Base-by-base conservation (phyloP, 2,797 vertebrate genomes). In the Hypotaenidia okinawae region DNA sequence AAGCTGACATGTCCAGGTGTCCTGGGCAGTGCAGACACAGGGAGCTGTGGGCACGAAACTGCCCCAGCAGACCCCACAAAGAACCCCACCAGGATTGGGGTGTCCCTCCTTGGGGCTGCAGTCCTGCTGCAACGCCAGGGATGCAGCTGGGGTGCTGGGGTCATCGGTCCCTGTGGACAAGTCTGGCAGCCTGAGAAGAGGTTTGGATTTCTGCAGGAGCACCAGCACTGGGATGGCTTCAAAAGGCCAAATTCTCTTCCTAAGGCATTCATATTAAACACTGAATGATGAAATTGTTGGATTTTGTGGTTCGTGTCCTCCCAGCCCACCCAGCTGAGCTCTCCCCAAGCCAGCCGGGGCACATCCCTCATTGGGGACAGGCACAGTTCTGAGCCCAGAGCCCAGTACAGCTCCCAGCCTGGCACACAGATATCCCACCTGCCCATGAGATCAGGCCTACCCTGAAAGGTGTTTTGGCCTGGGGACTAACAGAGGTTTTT, bases 91-190 rank as follows among this genome's bases (percentile, higher is more conserved):
- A 32, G 57, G 32, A 55, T 24, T 24, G 75, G 11, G 32, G 7
- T 52, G 51, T 52, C 51, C 51, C 51, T 52, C 51, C 51, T 28
- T 16, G 16, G 51, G 51, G 27, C 51, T 28, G 51, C 27, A 28
- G 15, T 52, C 51, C 51, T 28, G 27, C 52, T 55, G 30, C 11
- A 18, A 32, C 75, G 59, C 68, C 76, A 58, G 49, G 43, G 30
- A 54, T 39, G 41, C 25, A 23, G 8, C 51, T 1, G 1, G 24
- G 8, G 5, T 62, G 35, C 72, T 88, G 62, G 13, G 28, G 47
- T 52, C 37, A 15, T 21, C 15, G 2, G 2, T 22, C 7, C 35
- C 39, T 1, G 1, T 0, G 0, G 52, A 80, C 16, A 35, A 62
- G 16, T n/a, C 32, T 6, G 8, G 35, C 30, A n/a, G 37, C 24